Conservation (phyloP, 2,888 invertebrate species). For the Pachliopta kotzebuea region DNA sequence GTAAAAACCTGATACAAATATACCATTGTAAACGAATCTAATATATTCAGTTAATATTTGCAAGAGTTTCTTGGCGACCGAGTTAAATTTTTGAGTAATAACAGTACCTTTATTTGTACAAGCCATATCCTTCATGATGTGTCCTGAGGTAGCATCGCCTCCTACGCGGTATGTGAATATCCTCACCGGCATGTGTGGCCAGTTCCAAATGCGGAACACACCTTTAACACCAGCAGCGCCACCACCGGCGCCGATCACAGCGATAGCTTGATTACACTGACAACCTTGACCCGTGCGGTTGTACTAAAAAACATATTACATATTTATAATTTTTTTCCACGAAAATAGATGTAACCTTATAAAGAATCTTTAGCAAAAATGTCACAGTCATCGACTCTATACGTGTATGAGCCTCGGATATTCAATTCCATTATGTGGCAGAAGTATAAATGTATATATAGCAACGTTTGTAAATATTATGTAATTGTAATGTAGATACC, state of each 20-base stretch:
- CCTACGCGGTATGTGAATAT: constrained; percentile 98
- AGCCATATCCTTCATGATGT: constrained; percentile 95
- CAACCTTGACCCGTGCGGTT: constrained; percentile 92
- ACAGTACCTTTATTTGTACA: constrained; percentile 95
- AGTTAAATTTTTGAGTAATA: no score
- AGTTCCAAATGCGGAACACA: constrained; percentile 89
- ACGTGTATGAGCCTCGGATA: background rate
- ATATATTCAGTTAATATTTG: no score
- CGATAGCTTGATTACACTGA: constrained; percentile 98
- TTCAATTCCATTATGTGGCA: background rate
- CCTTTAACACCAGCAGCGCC: constrained; percentile 86
- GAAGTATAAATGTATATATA: background rate
- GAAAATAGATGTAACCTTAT: no score
- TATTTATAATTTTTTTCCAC: background rate
- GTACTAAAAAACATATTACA: constrained; percentile 73
- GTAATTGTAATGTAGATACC: constrained; percentile 68
- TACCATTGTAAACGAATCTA: no score
- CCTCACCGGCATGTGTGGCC: constrained; percentile 95
- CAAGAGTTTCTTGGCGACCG: no score
- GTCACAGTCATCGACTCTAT: no score
- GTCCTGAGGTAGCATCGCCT: constrained; percentile 92
- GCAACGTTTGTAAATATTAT: background rate
- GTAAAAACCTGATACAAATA: constrained; percentile 86
- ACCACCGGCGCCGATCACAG: constrained; percentile 97
- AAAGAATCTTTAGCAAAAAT: no score